Base-by-base conservation (phyloP, 2,113 vertebrate species). In the Pipra filicauda region DNA sequence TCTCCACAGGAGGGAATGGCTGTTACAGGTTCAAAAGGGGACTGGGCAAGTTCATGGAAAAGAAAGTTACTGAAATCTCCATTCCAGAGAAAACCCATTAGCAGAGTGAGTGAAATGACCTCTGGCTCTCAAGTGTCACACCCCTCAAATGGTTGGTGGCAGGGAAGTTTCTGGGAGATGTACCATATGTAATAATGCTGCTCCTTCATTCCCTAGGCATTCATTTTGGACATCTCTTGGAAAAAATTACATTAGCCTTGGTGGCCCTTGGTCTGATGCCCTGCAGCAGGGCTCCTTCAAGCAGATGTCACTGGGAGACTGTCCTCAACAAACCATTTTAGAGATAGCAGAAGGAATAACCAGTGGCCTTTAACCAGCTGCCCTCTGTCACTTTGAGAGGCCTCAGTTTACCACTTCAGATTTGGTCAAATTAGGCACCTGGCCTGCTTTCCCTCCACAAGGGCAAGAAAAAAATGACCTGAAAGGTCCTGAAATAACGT, bases 101-200 rank as follows among this genome's bases (percentile, higher is more conserved):
- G 43, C 8, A 35, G 26, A 48, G 15, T 33, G 54, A 80, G 26
- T 7, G 44, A 82, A 16, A 37, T 41, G 46, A 46, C 33, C 41
- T 10, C 21, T 22, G 15, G 54, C 46, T 74, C 72, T 41, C 11
- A 2, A 55, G 54, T 21, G 41, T 35, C 6, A 1, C 69, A 66
- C 5, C 17, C 57, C 21, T 79, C 46, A 24, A 61, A 24, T 4
- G 66, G 39, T 0, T 70, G 46, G 65, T 62, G 71, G 15, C 65
- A 21, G 51, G 51, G 46, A 57, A 58, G 59, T 51, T 37, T 22
- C 51, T 71, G 48, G 87, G 27, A 75, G n/a, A 48, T 10, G 21
- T 5, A n/a, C 35, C 2, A 0, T 19, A 12, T 3, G 17, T 13
- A n/a, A 46, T 31, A 11, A 43, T 3, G 0, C 30, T 11, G 9